Percentiles rank a stretch among this genome's conserved stretches.
phyloP scores from a whole-genome alignment of 2,113 vertebrate genomes.

The Trichomycterus rosablanca region DNA sequence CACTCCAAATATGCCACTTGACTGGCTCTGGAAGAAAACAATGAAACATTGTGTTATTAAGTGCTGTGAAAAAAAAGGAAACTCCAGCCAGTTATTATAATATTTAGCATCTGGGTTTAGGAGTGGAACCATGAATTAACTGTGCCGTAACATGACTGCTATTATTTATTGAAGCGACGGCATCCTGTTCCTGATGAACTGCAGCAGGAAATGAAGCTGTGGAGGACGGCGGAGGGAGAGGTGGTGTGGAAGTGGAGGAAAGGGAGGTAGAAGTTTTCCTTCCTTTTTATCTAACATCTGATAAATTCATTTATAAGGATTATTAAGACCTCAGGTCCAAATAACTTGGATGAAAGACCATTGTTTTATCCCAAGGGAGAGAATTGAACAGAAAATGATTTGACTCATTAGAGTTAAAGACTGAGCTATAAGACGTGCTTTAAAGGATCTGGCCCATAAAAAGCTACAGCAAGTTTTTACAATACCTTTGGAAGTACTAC shows the following conservation, averaged over 20 bases:
- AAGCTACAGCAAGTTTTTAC: no score
- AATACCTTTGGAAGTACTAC: no score
- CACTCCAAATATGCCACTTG: slow-evolving; percentile 34
- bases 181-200: slow-evolving; percentile 27
- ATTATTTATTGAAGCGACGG: slow-evolving; percentile 18
- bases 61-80: slow-evolving; percentile 32
- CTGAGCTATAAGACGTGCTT: no score
- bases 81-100: slow-evolving; percentile 31
- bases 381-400: background rate
- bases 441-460: no score
- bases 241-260: slow-evolving; percentile 5
- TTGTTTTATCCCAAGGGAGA: background rate
- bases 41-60: slow-evolving; percentile 40
- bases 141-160: slow-evolving; percentile 26
- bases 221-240: slow-evolving; percentile 24
- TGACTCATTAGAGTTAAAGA: no score
- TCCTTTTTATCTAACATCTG: slow-evolving; percentile 3
- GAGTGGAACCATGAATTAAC: slow-evolving; percentile 44
- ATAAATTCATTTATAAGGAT: slow-evolving; percentile 11
- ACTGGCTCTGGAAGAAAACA: slow-evolving; percentile 37
- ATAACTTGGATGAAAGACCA: background rate
- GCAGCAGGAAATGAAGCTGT: slow-evolving; percentile 38
- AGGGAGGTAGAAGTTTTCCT: slow-evolving; percentile 2
- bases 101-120: slow-evolving; percentile 32
- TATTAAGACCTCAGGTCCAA: slow-evolving; percentile 9